Percentiles rank a stretch among this genome's conserved stretches.
phyloP scores from a whole-genome alignment of 1,140 invertebrate genomes.

The Apis laboriosa region DNA sequence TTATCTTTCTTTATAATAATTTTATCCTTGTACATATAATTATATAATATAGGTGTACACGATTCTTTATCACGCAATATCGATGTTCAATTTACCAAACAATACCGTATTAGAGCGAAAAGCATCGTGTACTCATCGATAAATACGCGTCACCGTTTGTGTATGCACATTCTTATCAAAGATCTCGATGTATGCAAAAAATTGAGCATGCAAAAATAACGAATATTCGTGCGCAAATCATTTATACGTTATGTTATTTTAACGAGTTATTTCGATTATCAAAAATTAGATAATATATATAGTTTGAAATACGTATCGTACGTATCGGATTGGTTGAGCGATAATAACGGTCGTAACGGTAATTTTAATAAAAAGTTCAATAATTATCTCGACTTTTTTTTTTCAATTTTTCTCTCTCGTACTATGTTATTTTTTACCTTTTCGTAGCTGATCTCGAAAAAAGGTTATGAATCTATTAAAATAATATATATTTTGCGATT shows the following conservation, averaged over 20 bases:
- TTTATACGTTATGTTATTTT: neutral
- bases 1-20: conserved; percentile 41
- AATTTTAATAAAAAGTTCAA: too few species aligned
- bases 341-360: too few species aligned
- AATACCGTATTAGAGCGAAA: conserved; percentile 7
- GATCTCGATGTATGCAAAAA: neutral
- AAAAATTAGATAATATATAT: too few species aligned
- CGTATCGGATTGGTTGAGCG: too few species aligned
- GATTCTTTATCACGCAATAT: conserved; percentile 51
- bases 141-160: neutral
- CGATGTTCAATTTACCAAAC: conserved; percentile 53
- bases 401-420: too few species aligned
- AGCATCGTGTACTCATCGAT: conserved; percentile 9
- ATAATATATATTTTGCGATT: too few species aligned
- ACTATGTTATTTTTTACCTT: too few species aligned
- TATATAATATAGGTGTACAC: conserved; percentile 22
- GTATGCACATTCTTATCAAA: conserved; percentile 4
- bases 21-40: conserved; percentile 62
- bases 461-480: too few species aligned
- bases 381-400: too few species aligned
- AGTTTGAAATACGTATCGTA: too few species aligned
- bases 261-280: too few species aligned
- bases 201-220: conserved; percentile 16
- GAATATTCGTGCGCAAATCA: neutral
- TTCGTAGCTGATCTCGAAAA: too few species aligned